A percentile compares a stretch with the other conserved stretches of the same genome.
Evolutionary conservation across 2,888 invertebrate species (phyloP).

Genomic region (Acanthosepion pharaonis): DNA sequence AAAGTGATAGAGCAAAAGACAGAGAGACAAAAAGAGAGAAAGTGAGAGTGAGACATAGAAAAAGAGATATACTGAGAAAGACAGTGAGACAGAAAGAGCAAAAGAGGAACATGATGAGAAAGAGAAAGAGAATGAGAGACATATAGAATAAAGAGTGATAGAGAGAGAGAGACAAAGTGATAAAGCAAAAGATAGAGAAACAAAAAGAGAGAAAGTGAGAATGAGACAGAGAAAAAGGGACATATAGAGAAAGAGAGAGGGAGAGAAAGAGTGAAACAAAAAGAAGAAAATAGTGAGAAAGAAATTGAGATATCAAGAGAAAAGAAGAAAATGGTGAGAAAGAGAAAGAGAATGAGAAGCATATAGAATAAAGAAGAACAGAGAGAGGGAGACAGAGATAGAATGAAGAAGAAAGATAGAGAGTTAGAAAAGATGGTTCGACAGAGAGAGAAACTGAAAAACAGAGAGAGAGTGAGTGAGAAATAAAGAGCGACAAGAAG

Average conservation of each 20-base stretch:
- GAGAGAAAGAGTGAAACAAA: not conserved
- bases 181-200: not conserved
- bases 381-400: too few species aligned
- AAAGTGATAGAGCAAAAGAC: too few species aligned
- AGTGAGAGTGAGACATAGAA: too few species aligned
- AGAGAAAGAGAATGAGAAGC: not conserved
- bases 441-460: not conserved
- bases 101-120: not conserved
- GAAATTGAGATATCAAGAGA: too few species aligned
- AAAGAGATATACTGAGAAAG: not conserved
- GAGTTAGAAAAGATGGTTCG: not conserved
- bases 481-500: too few species aligned
- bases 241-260: not conserved
- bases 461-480: too few species aligned
- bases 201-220: not conserved
- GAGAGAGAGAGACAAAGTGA: not conserved
- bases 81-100: not conserved
- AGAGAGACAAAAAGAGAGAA: not conserved
- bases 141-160: not conserved
- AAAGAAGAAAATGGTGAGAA: not conserved
- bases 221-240: not conserved
- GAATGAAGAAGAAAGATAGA: not conserved
- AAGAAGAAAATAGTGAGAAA: too few species aligned
- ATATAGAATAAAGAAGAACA: not conserved
- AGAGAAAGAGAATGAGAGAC: not conserved